A percentile compares a stretch with the other conserved stretches of the same genome.
These are phyloP conservation scores for Metalampra italica DNA, from an alignment of 2,888 invertebrate genomes.

Conservation along the genomic window DNA sequence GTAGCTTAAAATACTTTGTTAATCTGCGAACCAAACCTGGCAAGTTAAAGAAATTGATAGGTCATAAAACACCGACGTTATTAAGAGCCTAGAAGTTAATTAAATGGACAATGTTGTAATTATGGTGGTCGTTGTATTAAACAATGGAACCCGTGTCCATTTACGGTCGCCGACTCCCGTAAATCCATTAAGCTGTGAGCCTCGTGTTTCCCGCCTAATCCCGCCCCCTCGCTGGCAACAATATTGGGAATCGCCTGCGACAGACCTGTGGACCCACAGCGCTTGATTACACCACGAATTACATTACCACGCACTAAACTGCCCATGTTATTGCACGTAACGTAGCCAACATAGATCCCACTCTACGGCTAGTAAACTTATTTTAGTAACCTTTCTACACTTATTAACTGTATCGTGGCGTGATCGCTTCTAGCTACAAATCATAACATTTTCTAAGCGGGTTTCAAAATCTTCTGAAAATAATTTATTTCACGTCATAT, in stretches of 20 bases:
- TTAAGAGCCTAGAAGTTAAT: slow-evolving; percentile 18
- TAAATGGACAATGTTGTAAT: slow-evolving; percentile 21
- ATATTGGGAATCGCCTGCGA: slow-evolving; percentile 25
- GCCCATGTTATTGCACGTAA: neutral
- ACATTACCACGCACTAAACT: slow-evolving; percentile 9
- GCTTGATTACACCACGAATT: slow-evolving; percentile 25
- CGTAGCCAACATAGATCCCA: neutral
- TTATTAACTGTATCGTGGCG: neutral
- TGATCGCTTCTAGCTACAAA: neutral
- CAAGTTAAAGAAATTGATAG: neutral
- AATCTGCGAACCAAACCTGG: neutral
- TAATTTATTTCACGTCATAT: too few relatives aligned
- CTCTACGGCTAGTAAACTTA: neutral
- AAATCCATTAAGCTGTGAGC: slow-evolving; percentile 46
- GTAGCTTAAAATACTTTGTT: neutral
- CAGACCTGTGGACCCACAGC: slow-evolving; percentile 11
- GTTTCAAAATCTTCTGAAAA: too few relatives aligned
- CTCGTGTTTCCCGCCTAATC: slow-evolving; percentile 33
- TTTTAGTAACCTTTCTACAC: neutral
- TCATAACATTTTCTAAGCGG: neutral
- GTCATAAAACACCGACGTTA: neutral
- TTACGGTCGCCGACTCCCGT: slow-evolving; percentile 32
- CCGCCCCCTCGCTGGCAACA: slow-evolving; percentile 25
- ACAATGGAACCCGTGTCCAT: slow-evolving; percentile 27
- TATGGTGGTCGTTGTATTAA: slow-evolving; percentile 21